Evolutionary conservation across 2,888 invertebrate genomes (phyloP), one percentile per base, ranked within the genome.

Genomic region (Aleiodes alternator): DNA sequence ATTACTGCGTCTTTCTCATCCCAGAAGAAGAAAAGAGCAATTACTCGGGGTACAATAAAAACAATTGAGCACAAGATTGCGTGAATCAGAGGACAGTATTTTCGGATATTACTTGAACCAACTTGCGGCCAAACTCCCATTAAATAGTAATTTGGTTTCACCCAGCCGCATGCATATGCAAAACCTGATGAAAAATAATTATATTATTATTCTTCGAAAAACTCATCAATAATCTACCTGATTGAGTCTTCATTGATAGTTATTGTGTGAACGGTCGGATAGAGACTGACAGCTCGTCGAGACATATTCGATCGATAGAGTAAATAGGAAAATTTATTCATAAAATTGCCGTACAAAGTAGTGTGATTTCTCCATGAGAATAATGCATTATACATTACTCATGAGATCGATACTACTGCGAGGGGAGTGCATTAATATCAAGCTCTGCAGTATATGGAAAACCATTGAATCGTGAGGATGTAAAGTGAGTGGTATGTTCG

Each of bases 11-110:
- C 64, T 9, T n/a, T 16, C 7, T 64, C n/a, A n/a, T 38, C 16
- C 64, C 64, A 43, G 16, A 64, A 64, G 38, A 64, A 9, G 16
- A 14, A 64, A 34, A 64, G 11, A 14, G 64, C 64, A 0, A 11
- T n/a, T 11, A 16, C 9, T 0, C 64, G 43, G 0, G 64, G 64
- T 11, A 64, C 0, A 9, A 23, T 6, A 16, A 64, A 11, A 11
- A 64, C 9, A 5, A 48, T 8, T 9, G 43, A 64, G 14, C 34
- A 38, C 1, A 16, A 14, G 8, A 3, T 1, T 4, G 59, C 59
- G 11, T 59, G 23, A 12, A 59, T 6, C 5, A 59, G 34, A 34
- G 31, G 29, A 8, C 16, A 8, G 8, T 55, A 55, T n/a, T 55
- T 55, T n/a, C 23, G 9, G 7, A 55, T 55, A 6, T 14, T 5